Conservation (phyloP, 2,888 invertebrate species). For the Aricia artaxerxes region DNA sequence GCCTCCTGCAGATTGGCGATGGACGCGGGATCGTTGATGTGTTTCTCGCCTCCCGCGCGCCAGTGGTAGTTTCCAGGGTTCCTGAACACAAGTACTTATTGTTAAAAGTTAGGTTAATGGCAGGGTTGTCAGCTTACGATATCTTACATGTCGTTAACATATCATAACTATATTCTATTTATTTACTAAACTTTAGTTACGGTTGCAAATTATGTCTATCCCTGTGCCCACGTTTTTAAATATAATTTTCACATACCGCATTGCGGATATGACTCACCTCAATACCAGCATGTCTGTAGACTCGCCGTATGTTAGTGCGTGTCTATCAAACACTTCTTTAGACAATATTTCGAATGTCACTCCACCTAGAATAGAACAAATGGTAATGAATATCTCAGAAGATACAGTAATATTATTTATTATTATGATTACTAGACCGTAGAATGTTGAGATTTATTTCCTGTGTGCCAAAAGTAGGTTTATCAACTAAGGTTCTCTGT, state of each 20-base stretch:
- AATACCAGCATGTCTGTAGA: conserved; percentile 86
- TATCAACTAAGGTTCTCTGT: too few relatives aligned
- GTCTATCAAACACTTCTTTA: conserved; percentile 90
- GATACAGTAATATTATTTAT: too few relatives aligned
- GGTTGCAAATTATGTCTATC: too few relatives aligned
- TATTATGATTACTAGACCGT: too few relatives aligned
- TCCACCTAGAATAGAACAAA: conserved; percentile 82
- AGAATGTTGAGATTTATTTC: not conserved
- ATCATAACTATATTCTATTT: too few relatives aligned
- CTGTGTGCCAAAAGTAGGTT: too few relatives aligned
- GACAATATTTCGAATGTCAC: conserved; percentile 93
- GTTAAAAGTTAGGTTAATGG: not conserved
- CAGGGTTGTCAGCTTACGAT: too few relatives aligned
- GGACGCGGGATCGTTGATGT: conserved; percentile 96
- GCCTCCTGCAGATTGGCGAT: conserved; percentile 90
- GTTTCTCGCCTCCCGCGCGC: conserved; percentile 98
- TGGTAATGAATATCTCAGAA: too few relatives aligned
- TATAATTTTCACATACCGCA: not conserved
- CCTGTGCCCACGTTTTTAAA: not conserved
- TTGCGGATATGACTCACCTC: conserved; percentile 62
- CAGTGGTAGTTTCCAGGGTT: conserved; percentile 98
- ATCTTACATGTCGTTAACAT: too few relatives aligned
- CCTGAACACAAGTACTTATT: conserved; percentile 56
- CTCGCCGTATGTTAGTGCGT: conserved; percentile 86
- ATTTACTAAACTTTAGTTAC: too few relatives aligned